phyloP scores from a whole-genome alignment of 2,797 vertebrate species.

The Paramormyrops hopkinsi region DNA sequence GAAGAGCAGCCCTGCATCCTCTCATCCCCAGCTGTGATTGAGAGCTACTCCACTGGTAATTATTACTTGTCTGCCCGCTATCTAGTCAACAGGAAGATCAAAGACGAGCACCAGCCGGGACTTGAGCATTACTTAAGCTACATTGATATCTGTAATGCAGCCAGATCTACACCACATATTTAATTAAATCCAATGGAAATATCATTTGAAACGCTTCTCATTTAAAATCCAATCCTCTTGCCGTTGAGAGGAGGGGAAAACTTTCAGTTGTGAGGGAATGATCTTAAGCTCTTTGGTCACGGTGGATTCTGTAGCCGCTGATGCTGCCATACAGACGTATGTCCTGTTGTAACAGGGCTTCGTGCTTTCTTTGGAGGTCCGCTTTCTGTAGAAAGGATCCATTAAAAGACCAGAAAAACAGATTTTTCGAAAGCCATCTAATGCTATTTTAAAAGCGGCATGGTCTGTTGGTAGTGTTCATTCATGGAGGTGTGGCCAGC shows the following conservation, averaged over 20 bases:
- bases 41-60: constrained; percentile 18
- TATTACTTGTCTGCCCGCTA: constrained; percentile 10
- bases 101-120: not conserved
- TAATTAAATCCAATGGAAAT: constrained; percentile 21
- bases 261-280: not conserved
- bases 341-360: not conserved
- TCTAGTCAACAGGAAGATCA: constrained; percentile 26
- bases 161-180: constrained; percentile 6
- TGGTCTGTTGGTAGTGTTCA: not conserved
- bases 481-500: not conserved
- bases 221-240: not conserved
- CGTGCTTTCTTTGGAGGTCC: not conserved
- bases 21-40: constrained; percentile 15
- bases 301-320: not conserved
- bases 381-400: not conserved
- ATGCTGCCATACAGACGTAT: not conserved
- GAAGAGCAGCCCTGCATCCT: not conserved
- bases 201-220: constrained; percentile 19
- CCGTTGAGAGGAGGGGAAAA: not conserved
- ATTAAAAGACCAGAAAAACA: not conserved
- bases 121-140: constrained; percentile 17
- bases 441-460: not conserved
- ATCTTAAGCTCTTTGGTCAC: constrained; percentile 9
- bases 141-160: constrained; percentile 15
- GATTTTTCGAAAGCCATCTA: not conserved